Conservation (phyloP, 2,113 vertebrate species). For the Rhinoderma darwinii region DNA sequence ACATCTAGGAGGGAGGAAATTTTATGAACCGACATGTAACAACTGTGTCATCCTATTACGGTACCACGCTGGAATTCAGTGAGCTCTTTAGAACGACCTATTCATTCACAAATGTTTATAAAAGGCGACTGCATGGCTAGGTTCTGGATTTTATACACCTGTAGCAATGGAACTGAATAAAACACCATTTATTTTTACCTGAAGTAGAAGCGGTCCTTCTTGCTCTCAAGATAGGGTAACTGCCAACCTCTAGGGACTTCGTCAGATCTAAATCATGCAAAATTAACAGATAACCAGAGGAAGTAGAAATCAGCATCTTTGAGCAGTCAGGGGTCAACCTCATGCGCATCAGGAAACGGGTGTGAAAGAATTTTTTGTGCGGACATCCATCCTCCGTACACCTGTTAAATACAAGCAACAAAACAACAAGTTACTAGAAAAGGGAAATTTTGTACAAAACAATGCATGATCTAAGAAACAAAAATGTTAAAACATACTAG, state of each 20-base stretch:
- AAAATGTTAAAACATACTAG: too few relatives aligned
- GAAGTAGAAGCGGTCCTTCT: slow-evolving; percentile 88
- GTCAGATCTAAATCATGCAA: slow-evolving; percentile 97
- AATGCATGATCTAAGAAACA: too few relatives aligned
- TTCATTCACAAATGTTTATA: too few relatives aligned
- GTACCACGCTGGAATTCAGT: too few relatives aligned
- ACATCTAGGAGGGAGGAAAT: too few relatives aligned
- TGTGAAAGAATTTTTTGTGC: slow-evolving; percentile 99
- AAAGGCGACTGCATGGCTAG: too few relatives aligned
- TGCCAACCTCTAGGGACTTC: slow-evolving; percentile 96
- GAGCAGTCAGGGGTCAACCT: slow-evolving; percentile 97
- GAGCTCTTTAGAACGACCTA: too few relatives aligned
- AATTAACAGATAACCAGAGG: slow-evolving; percentile 96
- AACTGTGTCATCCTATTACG: too few relatives aligned
- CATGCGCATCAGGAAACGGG: slow-evolving; percentile 98
- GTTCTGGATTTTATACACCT: too few relatives aligned
- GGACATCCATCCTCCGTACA: slow-evolving; percentile 98
- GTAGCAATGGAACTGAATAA: too few relatives aligned
- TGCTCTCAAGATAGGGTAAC: slow-evolving; percentile 92
- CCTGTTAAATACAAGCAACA: slow-evolving; percentile 68
- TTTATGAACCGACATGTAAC: too few relatives aligned
- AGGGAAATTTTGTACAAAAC: neutral
- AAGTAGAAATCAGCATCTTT: slow-evolving; percentile 98
- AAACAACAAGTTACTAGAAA: neutral
- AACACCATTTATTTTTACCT: slow-evolving; percentile 74